Percentiles rank a stretch among this genome's conserved stretches.
Conservation (phyloP, 2,888 invertebrate genomes). For the Labia minor region DNA sequence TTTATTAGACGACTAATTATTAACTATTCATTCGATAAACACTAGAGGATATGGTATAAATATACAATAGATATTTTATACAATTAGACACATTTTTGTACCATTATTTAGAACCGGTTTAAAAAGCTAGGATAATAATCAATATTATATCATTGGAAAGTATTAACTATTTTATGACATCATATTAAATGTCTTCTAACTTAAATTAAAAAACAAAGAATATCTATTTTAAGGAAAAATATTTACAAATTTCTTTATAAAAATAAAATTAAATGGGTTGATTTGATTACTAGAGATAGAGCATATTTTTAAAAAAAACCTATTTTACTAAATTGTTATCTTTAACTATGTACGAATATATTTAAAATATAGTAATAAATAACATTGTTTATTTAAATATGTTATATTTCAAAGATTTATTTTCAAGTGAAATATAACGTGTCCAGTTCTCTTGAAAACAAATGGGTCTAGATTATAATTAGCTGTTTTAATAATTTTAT, state of each 20-base stretch:
- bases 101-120: background rate
- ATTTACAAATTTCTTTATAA: slow-evolving; percentile 13
- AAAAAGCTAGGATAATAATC: slow-evolving; percentile 13
- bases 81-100: slow-evolving; percentile 1
- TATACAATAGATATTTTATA: background rate
- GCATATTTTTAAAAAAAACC: slow-evolving; percentile 3
- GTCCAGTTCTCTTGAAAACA: background rate
- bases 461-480: background rate
- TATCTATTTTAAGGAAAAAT: background rate
- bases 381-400: background rate
- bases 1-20: background rate
- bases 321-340: slow-evolving; percentile 13
- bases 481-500: background rate
- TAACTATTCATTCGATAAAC: background rate
- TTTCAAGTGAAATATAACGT: background rate
- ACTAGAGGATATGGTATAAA: background rate
- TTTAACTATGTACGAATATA: background rate
- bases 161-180: slow-evolving; percentile 13
- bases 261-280: background rate
- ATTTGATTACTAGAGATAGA: background rate
- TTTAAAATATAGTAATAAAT: slow-evolving; percentile 1
- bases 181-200: background rate
- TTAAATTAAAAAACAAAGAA: background rate
- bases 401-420: background rate
- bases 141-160: background rate